Evolutionary conservation across 2,888 invertebrate genomes (phyloP).

Genomic region (Alentia gelatinosa): DNA sequence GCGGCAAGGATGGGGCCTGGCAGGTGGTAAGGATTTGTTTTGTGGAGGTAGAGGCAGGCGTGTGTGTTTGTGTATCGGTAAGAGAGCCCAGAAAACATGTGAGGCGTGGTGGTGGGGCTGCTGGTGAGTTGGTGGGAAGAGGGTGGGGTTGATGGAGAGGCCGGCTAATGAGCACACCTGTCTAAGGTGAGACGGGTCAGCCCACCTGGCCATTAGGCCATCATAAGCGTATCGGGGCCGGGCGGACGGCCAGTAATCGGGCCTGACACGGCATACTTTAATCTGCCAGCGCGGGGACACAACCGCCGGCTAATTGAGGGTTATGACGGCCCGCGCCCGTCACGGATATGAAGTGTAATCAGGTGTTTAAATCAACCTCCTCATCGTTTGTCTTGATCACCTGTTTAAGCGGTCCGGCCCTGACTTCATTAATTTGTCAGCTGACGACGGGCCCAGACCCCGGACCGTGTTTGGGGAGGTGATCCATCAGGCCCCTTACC

Average conservation of each 20-base stretch:
- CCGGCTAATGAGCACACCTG: slow-evolving; percentile 12
- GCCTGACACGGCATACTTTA: slow-evolving; percentile 41
- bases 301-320: background rate
- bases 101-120: background rate
- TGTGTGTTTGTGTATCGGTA: no score
- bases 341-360: slow-evolving; percentile 36
- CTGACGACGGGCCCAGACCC: background rate
- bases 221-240: background rate
- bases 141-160: slow-evolving; percentile 10
- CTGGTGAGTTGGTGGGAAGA: background rate
- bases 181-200: slow-evolving; percentile 44
- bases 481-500: background rate
- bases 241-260: slow-evolving; percentile 7
- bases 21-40: background rate
- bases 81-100: no score
- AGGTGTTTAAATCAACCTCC: slow-evolving; percentile 49
- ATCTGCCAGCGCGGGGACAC: background rate
- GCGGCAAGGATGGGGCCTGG: background rate
- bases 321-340: slow-evolving; percentile 4
- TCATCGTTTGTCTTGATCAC: slow-evolving; percentile 46
- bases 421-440: slow-evolving; percentile 52
- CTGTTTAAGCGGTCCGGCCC: slow-evolving; percentile 31
- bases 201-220: slow-evolving; percentile 45
- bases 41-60: no score
- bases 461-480: slow-evolving; percentile 10